Evolutionary conservation across 2,888 invertebrate genomes (phyloP), one percentile per base, ranked within the genome.

Genomic region (Tenodera sinensis): DNA sequence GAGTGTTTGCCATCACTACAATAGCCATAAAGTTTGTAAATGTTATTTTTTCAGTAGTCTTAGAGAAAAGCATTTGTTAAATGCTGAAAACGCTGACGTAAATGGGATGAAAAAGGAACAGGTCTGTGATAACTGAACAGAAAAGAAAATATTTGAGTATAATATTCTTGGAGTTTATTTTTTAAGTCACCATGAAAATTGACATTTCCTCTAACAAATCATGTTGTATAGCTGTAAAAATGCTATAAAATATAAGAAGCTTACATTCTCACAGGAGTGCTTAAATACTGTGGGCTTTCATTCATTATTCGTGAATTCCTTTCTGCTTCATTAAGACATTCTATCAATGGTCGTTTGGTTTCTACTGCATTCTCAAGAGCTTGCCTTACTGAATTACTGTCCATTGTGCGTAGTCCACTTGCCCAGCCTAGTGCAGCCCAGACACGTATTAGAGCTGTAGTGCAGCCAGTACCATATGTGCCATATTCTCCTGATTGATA

Each of bases 401-500:
- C 95, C 0, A 96, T 93, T 0, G 97, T 97, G 88, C 94, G 95
- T 87, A 97, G 93, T 54, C 96, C 93, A 0, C 94, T 94, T 2
- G 96, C 96, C 89, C 95, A 93, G 0, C 96, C 96, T 12, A 97
- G 92, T 0, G 96, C 96, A 0, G 96, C 96, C 93, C 95, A 96
- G 0, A 97, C 94, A 84, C 96, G 94, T 88, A 97, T 96, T 91
- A 96, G 95, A 0, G 95, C 94, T 0, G 96, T 95, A 0, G 95
- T 95, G 90, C 95, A 96, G 8, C 96, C 97, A 0, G 93, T 92
- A 90, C 95, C 95, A 92, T 84, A 92, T 84, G 95, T 95, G 3
- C 97, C 97, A 91, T 95, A 97, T 93, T 98, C 97, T 14, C 96
- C 96, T n/a, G 95, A 96, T 92, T 97, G 97, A 93, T 97, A 97